Conservation (phyloP, 35 echinoderm and acorn worm genomes). For the Patiria miniata region DNA sequence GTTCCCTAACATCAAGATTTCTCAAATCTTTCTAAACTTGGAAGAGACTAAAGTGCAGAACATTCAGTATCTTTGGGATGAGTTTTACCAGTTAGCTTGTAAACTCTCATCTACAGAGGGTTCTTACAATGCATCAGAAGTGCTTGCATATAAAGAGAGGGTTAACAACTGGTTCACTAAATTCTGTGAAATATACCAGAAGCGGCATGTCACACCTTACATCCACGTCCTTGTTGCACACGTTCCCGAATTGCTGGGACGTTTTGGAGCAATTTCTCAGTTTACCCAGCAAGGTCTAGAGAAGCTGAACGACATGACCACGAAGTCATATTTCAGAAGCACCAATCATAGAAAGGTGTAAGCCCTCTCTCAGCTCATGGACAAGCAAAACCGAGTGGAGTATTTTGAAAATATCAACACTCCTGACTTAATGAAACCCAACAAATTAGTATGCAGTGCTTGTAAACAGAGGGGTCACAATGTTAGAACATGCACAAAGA, state of each 20-base stretch:
- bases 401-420: conserved; percentile 10
- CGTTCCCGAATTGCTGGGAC: conserved; percentile 22
- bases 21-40: conserved; percentile 43
- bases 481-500: conserved; percentile 34
- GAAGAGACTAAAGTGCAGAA: conserved; percentile 17
- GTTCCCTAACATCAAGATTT: conserved; percentile 38
- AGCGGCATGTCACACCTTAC: conserved; percentile 49
- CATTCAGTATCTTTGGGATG: conserved; percentile 47
- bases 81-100: conserved; percentile 39
- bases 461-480: conserved; percentile 31
- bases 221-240: conserved; percentile 48
- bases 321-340: conserved; percentile 35
- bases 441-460: conserved; percentile 23
- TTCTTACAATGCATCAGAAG: conserved; percentile 9
- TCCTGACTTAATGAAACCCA: conserved; percentile 25
- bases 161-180: conserved; percentile 28
- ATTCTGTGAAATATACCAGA: conserved; percentile 54
- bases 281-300: conserved; percentile 48
- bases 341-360: conserved; percentile 28
- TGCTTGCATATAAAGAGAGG: conserved; percentile 19
- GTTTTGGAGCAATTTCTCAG: conserved; percentile 41
- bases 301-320: conserved; percentile 46
- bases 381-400: conserved; percentile 40
- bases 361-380: conserved; percentile 45
- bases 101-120: conserved; percentile 39